Evolutionary conservation across 1,140 invertebrate species (phyloP), one percentile per base, ranked within the genome.

Genomic region (Meloidogyne exigua): DNA sequence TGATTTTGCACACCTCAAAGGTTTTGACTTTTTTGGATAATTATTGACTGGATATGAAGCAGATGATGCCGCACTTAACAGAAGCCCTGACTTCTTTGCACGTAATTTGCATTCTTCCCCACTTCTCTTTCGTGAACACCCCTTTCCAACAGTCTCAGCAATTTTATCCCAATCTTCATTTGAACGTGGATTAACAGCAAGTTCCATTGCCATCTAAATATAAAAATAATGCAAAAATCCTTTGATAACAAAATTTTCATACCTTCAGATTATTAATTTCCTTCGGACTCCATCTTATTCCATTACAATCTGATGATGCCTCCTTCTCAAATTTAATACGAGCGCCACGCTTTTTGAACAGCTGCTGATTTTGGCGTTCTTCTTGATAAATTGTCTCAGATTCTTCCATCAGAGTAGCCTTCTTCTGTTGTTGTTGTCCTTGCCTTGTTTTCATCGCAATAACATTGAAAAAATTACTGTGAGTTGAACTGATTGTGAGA

Each of bases 401-500:
- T 57, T 57, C 18, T n/a, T 57, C 21, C 9, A 57, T n/a, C n/a
- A 5, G 49, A 5, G 18, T 57, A 18, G 49, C 49, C 7, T 57
- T 57, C 49, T 57, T 57, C 49, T n/a, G 15, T n/a, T 57, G 49
- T n/a, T 57, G 49, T 18, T 18, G 44, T 57, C n/a, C n/a, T n/a
- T n/a, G 49, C 10, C 36, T 10, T n/a, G n/a, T n/a, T 57, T 57
- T 57, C 49, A 57, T 57, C 18, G 18, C 18, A 57, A 57, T 5
- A 57, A 57, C 49, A 57, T 57, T 57, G 18, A 57, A 18, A 21
- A n/a, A 57, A 57, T n/a, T 12, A n/a, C 18, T 57, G 49, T 57
- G 49, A 57, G 49, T 57, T 57, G 21, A 57, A 57, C 49, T 57
- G n/a, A n/a, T n/a, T n/a, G n/a, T n/a, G 49, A 57, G 49, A 57